Evolutionary conservation across 2,797 vertebrate genomes (phyloP).

Genomic region (Fistularia tabacaria): DNA sequence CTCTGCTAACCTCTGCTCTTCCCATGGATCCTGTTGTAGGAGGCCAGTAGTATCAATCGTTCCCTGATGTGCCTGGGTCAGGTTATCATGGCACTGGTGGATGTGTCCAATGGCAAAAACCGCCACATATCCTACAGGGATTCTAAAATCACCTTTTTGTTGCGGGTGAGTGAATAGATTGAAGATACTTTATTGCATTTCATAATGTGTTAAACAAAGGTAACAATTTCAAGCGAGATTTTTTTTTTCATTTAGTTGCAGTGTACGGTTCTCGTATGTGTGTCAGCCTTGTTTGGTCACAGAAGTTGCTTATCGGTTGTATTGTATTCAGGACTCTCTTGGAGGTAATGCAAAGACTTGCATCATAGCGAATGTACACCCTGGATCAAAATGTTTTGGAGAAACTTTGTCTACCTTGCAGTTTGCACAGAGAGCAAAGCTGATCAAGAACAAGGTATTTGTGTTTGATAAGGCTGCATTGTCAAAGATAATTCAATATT

Average conservation of each 20-base stretch:
- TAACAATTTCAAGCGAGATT: no score
- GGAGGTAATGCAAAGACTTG: constrained; percentile 95
- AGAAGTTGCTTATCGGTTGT: neutral
- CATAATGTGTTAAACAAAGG: no score
- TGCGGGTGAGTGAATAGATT: constrained; percentile 76
- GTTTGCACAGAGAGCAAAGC: constrained; percentile 93
- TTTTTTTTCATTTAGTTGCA: neutral
- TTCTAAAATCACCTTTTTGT: constrained; percentile 93
- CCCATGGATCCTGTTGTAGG: constrained; percentile 65
- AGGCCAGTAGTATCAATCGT: constrained; percentile 94
- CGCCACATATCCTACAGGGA: constrained; percentile 93
- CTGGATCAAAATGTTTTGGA: constrained; percentile 92
- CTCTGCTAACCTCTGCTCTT: constrained; percentile 7
- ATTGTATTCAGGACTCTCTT: constrained; percentile 85
- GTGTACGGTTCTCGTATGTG: neutral
- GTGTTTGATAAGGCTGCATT: neutral
- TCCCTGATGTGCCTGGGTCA: constrained; percentile 93
- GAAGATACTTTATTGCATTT: neutral
- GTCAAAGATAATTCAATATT: neutral
- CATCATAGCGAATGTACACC: constrained; percentile 96
- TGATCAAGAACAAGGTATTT: constrained; percentile 96
- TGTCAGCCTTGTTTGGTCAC: neutral
- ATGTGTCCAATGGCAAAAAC: constrained; percentile 90
- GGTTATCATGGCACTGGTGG: constrained; percentile 93
- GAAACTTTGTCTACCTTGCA: constrained; percentile 94